These are phyloP conservation scores for Tachycineta bicolor DNA, from an alignment of 2,113 vertebrate genomes.

Conservation along the genomic window DNA sequence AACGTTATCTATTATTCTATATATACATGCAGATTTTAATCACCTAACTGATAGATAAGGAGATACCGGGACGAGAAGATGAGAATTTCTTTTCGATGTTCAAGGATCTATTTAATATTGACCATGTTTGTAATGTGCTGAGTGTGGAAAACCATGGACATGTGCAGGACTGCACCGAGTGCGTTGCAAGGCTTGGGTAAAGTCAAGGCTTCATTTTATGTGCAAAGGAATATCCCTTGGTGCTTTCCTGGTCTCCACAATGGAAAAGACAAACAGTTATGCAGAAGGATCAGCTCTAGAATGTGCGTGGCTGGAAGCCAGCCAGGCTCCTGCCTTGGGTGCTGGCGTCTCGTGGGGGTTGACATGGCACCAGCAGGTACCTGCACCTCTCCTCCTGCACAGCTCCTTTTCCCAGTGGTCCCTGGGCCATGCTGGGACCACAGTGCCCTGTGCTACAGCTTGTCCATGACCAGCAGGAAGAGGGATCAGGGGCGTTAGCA, in stretches of 20 bases:
- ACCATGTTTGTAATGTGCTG: fast-evolving
- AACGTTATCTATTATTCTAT: background rate
- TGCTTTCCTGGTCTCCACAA: background rate
- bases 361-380: fast-evolving
- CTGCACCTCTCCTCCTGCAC: background rate
- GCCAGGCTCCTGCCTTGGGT: background rate
- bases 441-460: background rate
- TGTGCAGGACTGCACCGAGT: fast-evolving
- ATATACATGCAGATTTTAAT: conserved; percentile 53
- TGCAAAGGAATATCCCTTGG: background rate
- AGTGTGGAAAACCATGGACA: background rate
- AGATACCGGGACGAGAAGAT: background rate
- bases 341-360: fast-evolving
- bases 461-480: fast-evolving
- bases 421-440: background rate
- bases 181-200: fast-evolving
- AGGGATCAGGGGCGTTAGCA: background rate
- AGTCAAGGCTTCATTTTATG: fast-evolving
- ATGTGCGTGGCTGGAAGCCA: too few relatives aligned
- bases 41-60: background rate
- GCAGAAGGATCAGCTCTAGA: fast-evolving
- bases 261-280: fast-evolving
- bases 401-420: background rate
- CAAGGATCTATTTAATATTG: background rate
- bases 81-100: background rate